These are phyloP conservation scores for Mystacides longicornis DNA, from an alignment of 2,888 invertebrate genomes.

Conservation along the genomic window DNA sequence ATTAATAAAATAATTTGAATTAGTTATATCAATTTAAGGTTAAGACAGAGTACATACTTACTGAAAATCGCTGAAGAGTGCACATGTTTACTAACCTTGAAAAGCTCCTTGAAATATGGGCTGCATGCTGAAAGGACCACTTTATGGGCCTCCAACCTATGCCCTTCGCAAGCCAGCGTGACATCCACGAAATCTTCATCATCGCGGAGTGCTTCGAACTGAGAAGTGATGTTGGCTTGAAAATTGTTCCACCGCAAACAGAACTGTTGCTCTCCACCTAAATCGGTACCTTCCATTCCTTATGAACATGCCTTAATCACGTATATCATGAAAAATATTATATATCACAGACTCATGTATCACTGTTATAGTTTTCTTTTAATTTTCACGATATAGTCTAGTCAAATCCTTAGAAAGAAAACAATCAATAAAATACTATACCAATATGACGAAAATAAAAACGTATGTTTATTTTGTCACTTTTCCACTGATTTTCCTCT, in stretches of 20 bases:
- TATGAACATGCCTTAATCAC: constrained; percentile 53
- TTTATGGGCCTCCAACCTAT: constrained; percentile 77
- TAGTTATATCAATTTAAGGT: neutral
- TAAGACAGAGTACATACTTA: neutral
- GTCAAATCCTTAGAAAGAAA: constrained; percentile 53
- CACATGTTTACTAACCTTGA: constrained; percentile 51
- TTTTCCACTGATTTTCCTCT: constrained; percentile 25
- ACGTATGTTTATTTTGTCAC: constrained; percentile 49
- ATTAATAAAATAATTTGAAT: too few relatives aligned
- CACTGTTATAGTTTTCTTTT: constrained; percentile 49
- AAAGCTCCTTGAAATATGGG: constrained; percentile 80
- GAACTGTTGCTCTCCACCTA: constrained; percentile 74
- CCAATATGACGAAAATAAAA: constrained; percentile 52
- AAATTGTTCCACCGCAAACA: constrained; percentile 87
- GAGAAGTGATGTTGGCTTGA: constrained; percentile 80
- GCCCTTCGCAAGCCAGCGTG: constrained; percentile 79
- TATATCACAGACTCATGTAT: constrained; percentile 50
- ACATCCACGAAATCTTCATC: constrained; percentile 86
- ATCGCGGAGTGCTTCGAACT: constrained; percentile 76
- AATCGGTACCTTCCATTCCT: constrained; percentile 54
- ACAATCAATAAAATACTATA: constrained; percentile 55
- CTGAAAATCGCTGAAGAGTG: neutral
- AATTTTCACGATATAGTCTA: constrained; percentile 47
- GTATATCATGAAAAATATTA: constrained; percentile 48
- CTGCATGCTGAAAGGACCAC: constrained; percentile 80